Evolutionary conservation across 2,113 vertebrate genomes (phyloP), one percentile per base, ranked within the genome.

Genomic region (Nothoprocta pentlandii): DNA sequence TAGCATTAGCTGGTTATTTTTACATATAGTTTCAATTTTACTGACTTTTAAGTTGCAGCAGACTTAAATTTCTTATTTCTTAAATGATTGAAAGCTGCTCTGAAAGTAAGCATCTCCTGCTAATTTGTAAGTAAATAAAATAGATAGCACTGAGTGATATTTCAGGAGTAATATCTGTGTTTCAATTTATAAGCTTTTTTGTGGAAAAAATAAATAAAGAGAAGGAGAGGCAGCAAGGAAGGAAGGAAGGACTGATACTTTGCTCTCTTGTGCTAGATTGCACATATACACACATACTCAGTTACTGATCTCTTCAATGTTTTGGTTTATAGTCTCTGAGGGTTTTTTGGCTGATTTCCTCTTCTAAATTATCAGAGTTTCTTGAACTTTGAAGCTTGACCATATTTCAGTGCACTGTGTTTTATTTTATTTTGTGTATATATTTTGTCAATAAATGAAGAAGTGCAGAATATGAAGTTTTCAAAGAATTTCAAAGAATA

Each of bases 281-380:
- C 44, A 19, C 16, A 19, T 32, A 13, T 41, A 16, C 21, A 9
- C 2, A 23, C 4, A 16, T 16, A 28, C 1, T 2, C 1, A 63
- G 3, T 59, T 63, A 11, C 22, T 58, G 77, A 12, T 30, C 7
- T 42, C 21, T 49, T 34, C 53, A 23, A 77, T 17, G 44, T 91
- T 93, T 64, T 69, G 5, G 16, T 69, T 69, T 56, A 56, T 8
- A 46, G 15, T 22, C 10, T 56, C 69, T 23, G 9, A 54, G 22
- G 36, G 36, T 39, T 39, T 39, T 74, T 77, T 69, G 6, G 41
- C 34, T 10, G 30, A 46, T 42, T 32, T 51, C 73, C 42, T 59
- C 13, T 49, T 80, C 22, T 64, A 6, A 76, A 44, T 61, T 80
- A 59, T 30, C 16, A 12, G 62, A 47, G 3, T 76, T 89, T 10